Percentiles rank a stretch among this genome's conserved stretches.
Evolutionary conservation across 2,113 vertebrate species (phyloP).

Genomic region (Dipodomys stephensi): DNA sequence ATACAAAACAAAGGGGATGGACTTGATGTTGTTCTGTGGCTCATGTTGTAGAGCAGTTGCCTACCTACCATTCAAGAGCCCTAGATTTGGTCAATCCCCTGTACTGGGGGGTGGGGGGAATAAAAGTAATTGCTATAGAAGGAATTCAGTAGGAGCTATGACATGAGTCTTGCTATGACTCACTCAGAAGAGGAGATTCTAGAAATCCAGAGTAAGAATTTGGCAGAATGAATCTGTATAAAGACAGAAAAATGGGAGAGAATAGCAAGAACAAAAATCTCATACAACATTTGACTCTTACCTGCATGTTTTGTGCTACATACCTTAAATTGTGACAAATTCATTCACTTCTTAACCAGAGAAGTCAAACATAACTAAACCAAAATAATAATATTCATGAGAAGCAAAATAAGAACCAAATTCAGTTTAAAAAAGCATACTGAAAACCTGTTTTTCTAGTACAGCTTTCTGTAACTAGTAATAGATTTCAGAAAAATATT

Average conservation of each 20-base stretch:
- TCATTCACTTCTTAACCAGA: not conserved
- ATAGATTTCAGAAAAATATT: constrained; percentile 19
- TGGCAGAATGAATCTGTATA: not conserved
- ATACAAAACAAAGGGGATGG: no score
- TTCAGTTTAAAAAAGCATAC: constrained; percentile 25
- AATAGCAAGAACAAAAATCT: not conserved
- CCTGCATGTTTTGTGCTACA: not conserved
- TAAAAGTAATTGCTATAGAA: not conserved
- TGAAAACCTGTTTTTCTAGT: not conserved
- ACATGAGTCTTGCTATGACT: constrained; percentile 22
- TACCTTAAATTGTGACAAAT: not conserved
- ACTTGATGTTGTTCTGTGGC: no score
- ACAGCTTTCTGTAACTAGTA: not conserved
- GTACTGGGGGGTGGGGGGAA: no score
- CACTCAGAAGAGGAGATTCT: constrained; percentile 22
- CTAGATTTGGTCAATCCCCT: no score
- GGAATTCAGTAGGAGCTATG: not conserved
- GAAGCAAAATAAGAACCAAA: not conserved
- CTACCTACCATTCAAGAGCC: no score
- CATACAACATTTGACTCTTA: not conserved
- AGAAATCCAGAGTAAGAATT: constrained; percentile 39
- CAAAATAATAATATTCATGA: not conserved
- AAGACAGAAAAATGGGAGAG: not conserved
- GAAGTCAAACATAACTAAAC: not conserved
- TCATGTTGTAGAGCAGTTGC: no score